These are phyloP conservation scores for Lepus townsendii DNA, from an alignment of 2,797 vertebrate genomes.

Conservation along the genomic window DNA sequence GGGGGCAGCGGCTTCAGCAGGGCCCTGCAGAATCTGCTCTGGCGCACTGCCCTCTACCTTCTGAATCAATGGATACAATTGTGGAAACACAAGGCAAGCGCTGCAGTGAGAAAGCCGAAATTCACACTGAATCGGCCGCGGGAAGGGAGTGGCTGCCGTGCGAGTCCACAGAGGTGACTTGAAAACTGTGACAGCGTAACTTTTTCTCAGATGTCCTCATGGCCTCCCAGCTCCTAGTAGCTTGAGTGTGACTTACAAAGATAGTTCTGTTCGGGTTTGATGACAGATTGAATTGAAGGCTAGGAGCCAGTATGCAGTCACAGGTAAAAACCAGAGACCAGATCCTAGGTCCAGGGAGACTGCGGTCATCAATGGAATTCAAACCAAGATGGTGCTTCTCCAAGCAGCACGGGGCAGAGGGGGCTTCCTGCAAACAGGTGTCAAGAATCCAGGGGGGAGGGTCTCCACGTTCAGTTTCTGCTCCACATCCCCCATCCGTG, in stretches of 20 bases:
- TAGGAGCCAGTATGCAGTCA: background rate
- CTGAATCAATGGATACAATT: background rate
- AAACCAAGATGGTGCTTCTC: background rate
- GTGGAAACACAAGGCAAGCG: background rate
- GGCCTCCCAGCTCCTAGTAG: background rate
- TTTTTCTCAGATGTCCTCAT: background rate
- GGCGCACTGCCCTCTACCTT: background rate
- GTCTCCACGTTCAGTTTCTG: background rate
- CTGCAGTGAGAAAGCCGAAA: background rate
- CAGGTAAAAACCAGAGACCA: background rate
- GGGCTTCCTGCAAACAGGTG: too few relatives aligned
- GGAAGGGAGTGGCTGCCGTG: background rate
- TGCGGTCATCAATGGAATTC: background rate
- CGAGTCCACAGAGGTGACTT: background rate
- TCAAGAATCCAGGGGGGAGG: too few relatives aligned
- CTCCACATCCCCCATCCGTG: background rate
- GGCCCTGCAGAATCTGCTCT: background rate
- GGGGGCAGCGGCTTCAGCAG: background rate
- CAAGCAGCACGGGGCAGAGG: background rate
- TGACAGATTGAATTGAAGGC: background rate
- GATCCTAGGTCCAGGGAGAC: too few relatives aligned
- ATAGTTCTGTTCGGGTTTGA: background rate
- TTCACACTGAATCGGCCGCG: background rate
- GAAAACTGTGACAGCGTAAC: background rate
- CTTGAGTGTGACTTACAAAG: background rate